Evolutionary conservation across 2,888 invertebrate genomes (phyloP).

Genomic region (Coenonympha arcania): DNA sequence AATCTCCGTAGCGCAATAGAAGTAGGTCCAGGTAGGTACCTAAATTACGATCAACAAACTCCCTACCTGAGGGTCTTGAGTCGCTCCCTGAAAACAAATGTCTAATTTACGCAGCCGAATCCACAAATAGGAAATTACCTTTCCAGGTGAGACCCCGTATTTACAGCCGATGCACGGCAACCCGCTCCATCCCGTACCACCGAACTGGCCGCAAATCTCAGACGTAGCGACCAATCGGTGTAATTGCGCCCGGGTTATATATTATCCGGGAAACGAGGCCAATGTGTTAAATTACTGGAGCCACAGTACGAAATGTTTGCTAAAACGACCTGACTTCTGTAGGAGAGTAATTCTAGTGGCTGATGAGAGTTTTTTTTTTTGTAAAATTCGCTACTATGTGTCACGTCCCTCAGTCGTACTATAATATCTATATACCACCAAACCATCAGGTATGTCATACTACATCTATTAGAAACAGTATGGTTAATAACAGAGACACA

Average conservation of each 20-base stretch:
- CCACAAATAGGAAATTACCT: conserved; percentile 13
- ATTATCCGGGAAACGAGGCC: conserved; percentile 27
- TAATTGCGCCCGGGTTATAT: conserved; percentile 26
- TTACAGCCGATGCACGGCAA: conserved; percentile 20
- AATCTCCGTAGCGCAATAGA: no score
- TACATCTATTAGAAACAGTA: no score
- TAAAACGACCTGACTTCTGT: no score
- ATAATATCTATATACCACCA: no score
- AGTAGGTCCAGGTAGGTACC: no score
- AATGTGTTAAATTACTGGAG: conserved; percentile 27
- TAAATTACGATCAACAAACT: no score
- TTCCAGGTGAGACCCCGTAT: conserved; percentile 18
- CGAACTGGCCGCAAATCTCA: conserved; percentile 20
- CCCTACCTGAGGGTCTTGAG: background rate
- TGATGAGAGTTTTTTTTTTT: no score
- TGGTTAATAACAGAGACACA: no score
- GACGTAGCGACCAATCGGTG: conserved; percentile 17
- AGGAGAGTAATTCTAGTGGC: no score
- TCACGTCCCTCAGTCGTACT: no score
- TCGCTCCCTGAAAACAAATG: conserved; percentile 11
- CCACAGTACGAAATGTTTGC: conserved; percentile 16
- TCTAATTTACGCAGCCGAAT: conserved; percentile 12
- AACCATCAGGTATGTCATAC: no score
- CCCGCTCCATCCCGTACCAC: conserved; percentile 21
- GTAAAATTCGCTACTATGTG: no score